phyloP scores from a whole-genome alignment of 2,888 invertebrate genomes.

The Lypha dubia region DNA sequence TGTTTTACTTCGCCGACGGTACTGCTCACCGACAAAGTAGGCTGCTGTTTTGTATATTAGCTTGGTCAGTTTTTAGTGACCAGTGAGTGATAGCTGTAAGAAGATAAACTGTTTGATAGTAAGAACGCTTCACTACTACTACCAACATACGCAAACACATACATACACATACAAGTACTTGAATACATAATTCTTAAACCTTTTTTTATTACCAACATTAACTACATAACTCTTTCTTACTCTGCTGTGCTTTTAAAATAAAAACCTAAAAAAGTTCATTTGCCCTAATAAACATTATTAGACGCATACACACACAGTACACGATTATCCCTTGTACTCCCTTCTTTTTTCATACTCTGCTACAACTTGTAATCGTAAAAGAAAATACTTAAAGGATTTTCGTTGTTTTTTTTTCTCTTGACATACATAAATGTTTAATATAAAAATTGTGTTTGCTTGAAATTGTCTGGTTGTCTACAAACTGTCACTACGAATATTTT shows the following conservation, averaged over 20 bases:
- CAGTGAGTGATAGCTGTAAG: too few species aligned
- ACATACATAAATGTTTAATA: neutral
- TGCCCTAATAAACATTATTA: slow-evolving; percentile 20
- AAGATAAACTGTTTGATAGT: too few species aligned
- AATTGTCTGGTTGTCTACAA: slow-evolving; percentile 11
- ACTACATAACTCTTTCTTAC: slow-evolving; percentile 12
- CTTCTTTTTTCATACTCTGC: neutral
- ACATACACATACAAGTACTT: too few species aligned
- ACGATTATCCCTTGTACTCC: too few species aligned
- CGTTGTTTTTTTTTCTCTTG: neutral
- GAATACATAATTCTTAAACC: too few species aligned
- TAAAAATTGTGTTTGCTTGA: neutral
- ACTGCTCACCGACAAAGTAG: too few species aligned
- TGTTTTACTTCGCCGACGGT: too few species aligned
- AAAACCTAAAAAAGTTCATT: slow-evolving; percentile 40
- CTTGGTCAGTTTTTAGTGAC: too few species aligned
- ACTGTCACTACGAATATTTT: neutral
- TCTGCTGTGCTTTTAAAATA: neutral
- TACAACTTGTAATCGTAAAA: neutral
- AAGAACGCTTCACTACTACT: too few species aligned
- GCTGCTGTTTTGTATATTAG: too few species aligned
- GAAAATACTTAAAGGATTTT: neutral
- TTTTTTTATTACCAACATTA: slow-evolving; percentile 1
- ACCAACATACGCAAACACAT: too few species aligned
- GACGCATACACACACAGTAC: neutral